Evolutionary conservation across 2,113 vertebrate species (phyloP).

Genomic region (Emydocephalus ijimae): DNA sequence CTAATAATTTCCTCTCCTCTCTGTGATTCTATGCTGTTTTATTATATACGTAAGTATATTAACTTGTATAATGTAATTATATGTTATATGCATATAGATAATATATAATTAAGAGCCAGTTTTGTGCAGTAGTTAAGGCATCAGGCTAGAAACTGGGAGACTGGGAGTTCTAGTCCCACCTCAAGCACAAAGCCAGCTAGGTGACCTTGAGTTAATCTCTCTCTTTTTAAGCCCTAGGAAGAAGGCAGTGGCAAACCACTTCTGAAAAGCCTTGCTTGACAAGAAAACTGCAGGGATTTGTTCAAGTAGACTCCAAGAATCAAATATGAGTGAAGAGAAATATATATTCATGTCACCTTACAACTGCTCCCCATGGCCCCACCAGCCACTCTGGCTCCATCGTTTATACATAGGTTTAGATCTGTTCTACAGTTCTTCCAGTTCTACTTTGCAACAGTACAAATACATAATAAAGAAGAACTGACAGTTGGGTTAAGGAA

Average conservation of each 20-base stretch:
- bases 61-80: background rate
- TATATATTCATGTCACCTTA: background rate
- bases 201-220: background rate
- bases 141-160: background rate
- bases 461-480: background rate
- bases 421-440: background rate
- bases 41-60: background rate
- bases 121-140: background rate
- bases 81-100: background rate
- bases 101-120: background rate
- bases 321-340: background rate
- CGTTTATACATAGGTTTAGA: background rate
- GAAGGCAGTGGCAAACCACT: background rate
- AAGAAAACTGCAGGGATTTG: background rate
- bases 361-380: background rate
- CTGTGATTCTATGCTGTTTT: background rate
- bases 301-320: background rate
- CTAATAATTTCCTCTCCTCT: background rate
- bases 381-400: background rate
- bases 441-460: background rate
- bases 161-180: background rate
- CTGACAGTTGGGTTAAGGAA: background rate
- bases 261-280: background rate
- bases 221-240: background rate
- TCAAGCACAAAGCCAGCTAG: background rate